phyloP scores from a whole-genome alignment of 2,888 invertebrate genomes.

The Raillietiella orientalis region DNA sequence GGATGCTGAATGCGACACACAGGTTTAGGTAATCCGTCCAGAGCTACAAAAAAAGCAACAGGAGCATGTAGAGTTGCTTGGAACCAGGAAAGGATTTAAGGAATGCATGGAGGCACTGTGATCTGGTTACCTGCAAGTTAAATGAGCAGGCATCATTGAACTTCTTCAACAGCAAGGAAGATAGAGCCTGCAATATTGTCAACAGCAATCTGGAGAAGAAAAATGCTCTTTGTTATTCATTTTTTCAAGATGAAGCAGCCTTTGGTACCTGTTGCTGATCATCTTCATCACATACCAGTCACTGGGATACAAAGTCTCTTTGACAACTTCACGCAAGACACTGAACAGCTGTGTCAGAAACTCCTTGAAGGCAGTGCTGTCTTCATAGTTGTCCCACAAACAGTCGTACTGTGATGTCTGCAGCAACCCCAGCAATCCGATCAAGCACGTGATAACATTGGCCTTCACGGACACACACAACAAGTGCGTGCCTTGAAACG shows the following conservation, averaged over 20 bases:
- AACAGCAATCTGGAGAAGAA: too few species aligned
- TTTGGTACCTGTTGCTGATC: too few species aligned
- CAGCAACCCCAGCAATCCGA: conserved; percentile 51
- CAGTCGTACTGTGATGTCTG: conserved; percentile 60
- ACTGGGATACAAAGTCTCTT: conserved; percentile 42
- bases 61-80: conserved; percentile 2
- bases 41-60: conserved; percentile 19
- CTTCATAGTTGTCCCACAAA: conserved; percentile 44
- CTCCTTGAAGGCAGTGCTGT: conserved; percentile 48
- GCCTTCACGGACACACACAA: too few species aligned
- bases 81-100: conserved; percentile 6
- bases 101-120: conserved; percentile 7
- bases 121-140: too few species aligned
- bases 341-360: conserved; percentile 49
- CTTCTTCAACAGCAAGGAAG: too few species aligned
- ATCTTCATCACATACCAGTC: conserved; percentile 76
- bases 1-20: conserved; percentile 44
- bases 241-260: too few species aligned
- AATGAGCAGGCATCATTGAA: too few species aligned
- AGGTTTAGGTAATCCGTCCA: conserved; percentile 47
- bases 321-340: conserved; percentile 42
- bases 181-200: too few species aligned
- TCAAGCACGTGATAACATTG: conserved; percentile 49
- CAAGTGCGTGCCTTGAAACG: too few species aligned
- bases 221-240: too few species aligned